Evolutionary conservation across 2,113 vertebrate species (phyloP), one percentile per base, ranked within the genome.

Genomic region (Oncorhynchus nerka): DNA sequence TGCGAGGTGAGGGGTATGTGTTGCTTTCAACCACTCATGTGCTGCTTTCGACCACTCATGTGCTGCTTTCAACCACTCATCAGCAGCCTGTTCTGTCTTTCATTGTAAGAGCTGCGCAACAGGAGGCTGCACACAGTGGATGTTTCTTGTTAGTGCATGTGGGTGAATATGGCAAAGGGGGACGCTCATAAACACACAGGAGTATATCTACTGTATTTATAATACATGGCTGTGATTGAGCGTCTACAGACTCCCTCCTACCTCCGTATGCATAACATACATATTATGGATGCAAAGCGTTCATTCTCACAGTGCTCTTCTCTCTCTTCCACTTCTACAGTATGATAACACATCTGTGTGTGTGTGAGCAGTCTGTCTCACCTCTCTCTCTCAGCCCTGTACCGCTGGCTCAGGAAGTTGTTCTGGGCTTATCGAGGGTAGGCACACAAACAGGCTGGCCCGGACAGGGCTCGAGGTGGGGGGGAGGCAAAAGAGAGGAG

Each of bases 321-420:
- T 62, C 59, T 19, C 51, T 19, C 51, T 55, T 55, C 51, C 15
- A 55, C 51, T 15, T 55, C 51, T 55, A 55, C 51, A 16, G 12
- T 55, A 55, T 55, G 51, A 55, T 19, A 1, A 5, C 16, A 55
- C 51, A 15, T 55, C 0, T 39, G 39, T 45, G 8, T 45, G 8
- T 45, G 9, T 45, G 39, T 45, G 9, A 12, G 39, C 39, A 3
- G 39, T 45, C 39, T 11, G 9, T 45, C 39, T 11, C 39, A 45
- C 39, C 51, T 48, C 74, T 48, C 20, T 55, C 45, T 68, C 64
- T 22, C 64, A 20, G 48, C 88, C 90, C 84, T 45, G 39, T 62
- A 62, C n/a, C n/a, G 59, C 59, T 62, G 83, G 90, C 76, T 89
- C 94, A 95, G 94, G 94, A 95, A 95, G 89, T 16, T 92, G 88